Evolutionary conservation across 2,888 invertebrate genomes (phyloP).

Genomic region (Dexiosoma caninum): DNA sequence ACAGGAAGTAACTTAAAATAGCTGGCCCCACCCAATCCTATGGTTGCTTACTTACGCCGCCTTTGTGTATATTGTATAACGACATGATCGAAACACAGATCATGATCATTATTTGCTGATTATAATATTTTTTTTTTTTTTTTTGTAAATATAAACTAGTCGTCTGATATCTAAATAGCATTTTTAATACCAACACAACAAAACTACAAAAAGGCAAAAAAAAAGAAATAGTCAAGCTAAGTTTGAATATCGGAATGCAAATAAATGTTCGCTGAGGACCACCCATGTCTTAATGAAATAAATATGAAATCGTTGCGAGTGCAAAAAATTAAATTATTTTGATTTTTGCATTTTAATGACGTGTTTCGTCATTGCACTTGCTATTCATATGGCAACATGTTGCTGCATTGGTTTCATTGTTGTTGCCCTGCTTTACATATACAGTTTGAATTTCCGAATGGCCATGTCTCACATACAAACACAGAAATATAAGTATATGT

Average conservation of each 20-base stretch:
- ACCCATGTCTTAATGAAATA: conserved; percentile 51
- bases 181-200: conserved; percentile 10
- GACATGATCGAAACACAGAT: conserved; percentile 42
- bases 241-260: conserved; percentile 49
- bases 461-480: conserved; percentile 27
- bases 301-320: conserved; percentile 42
- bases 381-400: conserved; percentile 32
- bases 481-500: conserved; percentile 5
- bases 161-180: conserved; percentile 3
- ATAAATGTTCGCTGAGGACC: conserved; percentile 40
- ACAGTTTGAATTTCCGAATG: conserved; percentile 54
- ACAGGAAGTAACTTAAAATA: neutral
- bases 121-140: conserved; percentile 40
- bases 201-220: conserved; percentile 26
- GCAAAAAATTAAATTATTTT: conserved; percentile 25
- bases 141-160: conserved; percentile 17
- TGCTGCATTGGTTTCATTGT: conserved; percentile 5
- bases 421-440: conserved; percentile 39
- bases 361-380: conserved; percentile 61
- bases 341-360: conserved; percentile 60
- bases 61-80: neutral
- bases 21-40: neutral
- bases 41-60: conserved; percentile 8
- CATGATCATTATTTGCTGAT: conserved; percentile 55
- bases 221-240: conserved; percentile 27